These are phyloP conservation scores for Fregata magnificens DNA, from an alignment of 2,113 vertebrate genomes.

Conservation along the genomic window DNA sequence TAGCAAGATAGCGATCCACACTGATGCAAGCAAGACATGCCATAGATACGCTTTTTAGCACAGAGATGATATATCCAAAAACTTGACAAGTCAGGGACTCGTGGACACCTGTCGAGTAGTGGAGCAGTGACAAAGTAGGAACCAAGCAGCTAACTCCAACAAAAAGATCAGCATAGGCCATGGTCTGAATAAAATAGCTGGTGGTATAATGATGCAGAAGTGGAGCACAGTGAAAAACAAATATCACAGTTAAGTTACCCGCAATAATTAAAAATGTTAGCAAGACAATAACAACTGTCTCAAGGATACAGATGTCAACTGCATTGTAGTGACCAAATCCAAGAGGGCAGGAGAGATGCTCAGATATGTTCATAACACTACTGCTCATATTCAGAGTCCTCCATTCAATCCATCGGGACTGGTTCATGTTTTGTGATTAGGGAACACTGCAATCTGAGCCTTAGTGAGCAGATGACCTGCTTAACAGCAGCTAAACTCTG, in stretches of 20 bases:
- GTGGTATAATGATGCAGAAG: slow-evolving; percentile 97
- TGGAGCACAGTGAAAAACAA: slow-evolving; percentile 97
- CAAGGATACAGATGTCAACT: slow-evolving; percentile 90
- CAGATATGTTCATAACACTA: slow-evolving; percentile 76
- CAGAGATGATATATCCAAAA: slow-evolving; percentile 97
- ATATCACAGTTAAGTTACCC: slow-evolving; percentile 96
- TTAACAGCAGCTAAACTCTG: slow-evolving; percentile 65
- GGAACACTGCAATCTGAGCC: slow-evolving; percentile 34
- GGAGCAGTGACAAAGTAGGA: slow-evolving; percentile 93
- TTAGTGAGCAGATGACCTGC: slow-evolving; percentile 40
- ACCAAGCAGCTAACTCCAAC: slow-evolving; percentile 97
- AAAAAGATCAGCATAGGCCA: slow-evolving; percentile 97
- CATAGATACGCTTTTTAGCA: slow-evolving; percentile 98
- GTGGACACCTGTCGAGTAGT: slow-evolving; percentile 90
- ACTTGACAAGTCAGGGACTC: slow-evolving; percentile 95
- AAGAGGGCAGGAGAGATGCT: slow-evolving; percentile 91
- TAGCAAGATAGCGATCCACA: slow-evolving; percentile 95
- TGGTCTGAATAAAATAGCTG: slow-evolving; percentile 99
- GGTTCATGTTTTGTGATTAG: slow-evolving; percentile 88
- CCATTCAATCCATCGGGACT: slow-evolving; percentile 79
- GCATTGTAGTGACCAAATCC: slow-evolving; percentile 89
- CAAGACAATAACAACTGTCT: slow-evolving; percentile 92
- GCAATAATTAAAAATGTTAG: slow-evolving; percentile 95
- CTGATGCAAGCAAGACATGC: slow-evolving; percentile 96
- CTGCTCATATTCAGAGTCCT: slow-evolving; percentile 80